A percentile compares a stretch with the other conserved stretches of the same genome.
Evolutionary conservation across 2,888 invertebrate genomes (phyloP).

Genomic region (Alitta virens): DNA sequence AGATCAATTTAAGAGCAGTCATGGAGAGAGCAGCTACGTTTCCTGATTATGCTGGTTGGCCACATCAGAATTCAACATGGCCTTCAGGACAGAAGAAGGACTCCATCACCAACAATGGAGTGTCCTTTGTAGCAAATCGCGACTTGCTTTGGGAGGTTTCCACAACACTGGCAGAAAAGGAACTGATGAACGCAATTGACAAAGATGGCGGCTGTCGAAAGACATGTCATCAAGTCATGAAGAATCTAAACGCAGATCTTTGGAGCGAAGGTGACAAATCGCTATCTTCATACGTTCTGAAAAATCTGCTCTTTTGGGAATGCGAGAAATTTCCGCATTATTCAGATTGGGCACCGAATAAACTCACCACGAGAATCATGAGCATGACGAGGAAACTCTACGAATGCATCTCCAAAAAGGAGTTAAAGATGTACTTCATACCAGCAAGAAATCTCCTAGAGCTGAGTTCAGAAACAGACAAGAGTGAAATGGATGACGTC

Average conservation of each 20-base stretch:
- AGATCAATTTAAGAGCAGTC: background rate
- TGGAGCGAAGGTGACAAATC: constrained; percentile 2
- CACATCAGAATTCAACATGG: constrained; percentile 6
- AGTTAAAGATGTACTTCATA: background rate
- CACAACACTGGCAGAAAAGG: constrained; percentile 16
- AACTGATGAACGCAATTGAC: constrained; percentile 18
- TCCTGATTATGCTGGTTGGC: constrained; percentile 16
- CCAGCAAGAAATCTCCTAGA: background rate
- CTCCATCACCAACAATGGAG: constrained; percentile 1
- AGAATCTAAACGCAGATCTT: constrained; percentile 12
- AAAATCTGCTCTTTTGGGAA: constrained; percentile 10
- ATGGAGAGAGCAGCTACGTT: background rate
- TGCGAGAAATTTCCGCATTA: constrained; percentile 4
- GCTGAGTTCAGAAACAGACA: background rate
- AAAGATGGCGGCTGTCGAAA: constrained; percentile 21
- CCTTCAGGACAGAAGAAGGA: constrained; percentile 16
- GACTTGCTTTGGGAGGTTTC: constrained; percentile 18
- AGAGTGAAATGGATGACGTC: background rate
- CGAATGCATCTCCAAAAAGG: background rate
- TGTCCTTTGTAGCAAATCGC: constrained; percentile 20
- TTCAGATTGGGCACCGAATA: background rate
- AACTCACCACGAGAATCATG: background rate
- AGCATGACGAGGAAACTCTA: background rate
- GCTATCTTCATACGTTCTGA: constrained; percentile 3
- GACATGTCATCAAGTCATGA: constrained; percentile 24